Base-by-base conservation (phyloP, 2,113 vertebrate species). In the Leptosomus discolor region DNA sequence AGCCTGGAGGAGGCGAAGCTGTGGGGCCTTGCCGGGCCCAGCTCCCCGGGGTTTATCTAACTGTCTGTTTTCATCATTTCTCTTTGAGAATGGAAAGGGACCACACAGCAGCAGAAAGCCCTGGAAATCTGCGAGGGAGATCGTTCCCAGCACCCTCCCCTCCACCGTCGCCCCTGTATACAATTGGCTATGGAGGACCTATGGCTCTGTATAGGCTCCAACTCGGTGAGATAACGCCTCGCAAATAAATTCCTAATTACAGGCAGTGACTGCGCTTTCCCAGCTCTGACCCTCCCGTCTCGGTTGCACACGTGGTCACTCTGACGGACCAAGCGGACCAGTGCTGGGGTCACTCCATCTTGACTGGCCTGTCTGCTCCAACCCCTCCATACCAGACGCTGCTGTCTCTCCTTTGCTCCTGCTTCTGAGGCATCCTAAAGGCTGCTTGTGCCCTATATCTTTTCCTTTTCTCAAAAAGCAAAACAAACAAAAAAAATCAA, bases 21-120 rank as follows among this genome's bases (percentile, higher is more conserved):
- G 43, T 5, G 24, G 68, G 74, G 34, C 56, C 56, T 65, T 26
- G 27, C 74, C 3, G 19, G 67, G 26, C 65, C 34, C 58, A 17
- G 50, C 37, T 94, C 94, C 90, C 92, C 0, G 0, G 90, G 90
- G 88, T 69, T 94, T 93, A 58, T 69, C 7, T 1, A 53, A 12
- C 77, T 74, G 32, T 71, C 90, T 94, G 94, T 74, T 96, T 95
- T 69, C 78, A 77, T 77, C 76, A 27, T 92, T 84, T 43, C 27
- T 56, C 65, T 43, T 65, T 67, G 96, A 96, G 81, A 88, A 92
- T 92, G 84, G 77, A 96, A 95, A 80, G 84, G 84, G 96, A 96
- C 94, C 97, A 96, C 95, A 95, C 96, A 96, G 91, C 91, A 96
- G 78, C 85, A 93, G 50, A 88, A 92, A 83, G 58, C 30, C 94